Percentiles rank a stretch among this genome's conserved stretches.
phyloP scores from a whole-genome alignment of 2,888 invertebrate species.

The Carterocephalus palaemon region DNA sequence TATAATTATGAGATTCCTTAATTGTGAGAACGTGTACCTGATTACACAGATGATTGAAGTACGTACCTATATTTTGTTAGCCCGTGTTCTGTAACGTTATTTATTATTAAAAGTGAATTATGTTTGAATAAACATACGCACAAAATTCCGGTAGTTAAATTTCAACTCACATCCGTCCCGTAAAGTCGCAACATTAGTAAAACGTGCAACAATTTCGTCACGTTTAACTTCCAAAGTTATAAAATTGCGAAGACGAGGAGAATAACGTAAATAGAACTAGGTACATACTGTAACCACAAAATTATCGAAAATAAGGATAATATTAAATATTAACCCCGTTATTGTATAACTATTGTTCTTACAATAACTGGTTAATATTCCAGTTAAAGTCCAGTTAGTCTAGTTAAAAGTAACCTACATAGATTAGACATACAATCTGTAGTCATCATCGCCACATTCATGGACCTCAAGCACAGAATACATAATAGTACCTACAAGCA shows the following conservation, averaged over 20 bases:
- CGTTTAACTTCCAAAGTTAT: conserved; percentile 60
- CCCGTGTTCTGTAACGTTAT: conserved; percentile 28
- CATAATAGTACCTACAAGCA: too few relatives aligned
- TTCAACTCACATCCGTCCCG: conserved; percentile 31
- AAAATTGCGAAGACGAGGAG: conserved; percentile 56
- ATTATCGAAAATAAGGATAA: too few relatives aligned
- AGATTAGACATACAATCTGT: too few relatives aligned
- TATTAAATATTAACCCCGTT: too few relatives aligned
- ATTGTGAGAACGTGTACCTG: conserved; percentile 20
- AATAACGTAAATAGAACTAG: conserved; percentile 61
- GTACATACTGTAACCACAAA: conserved; percentile 51
- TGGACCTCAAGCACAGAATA: too few relatives aligned
- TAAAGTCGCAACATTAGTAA: conserved; percentile 45
- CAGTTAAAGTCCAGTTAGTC: too few relatives aligned
- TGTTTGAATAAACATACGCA: conserved; percentile 23
- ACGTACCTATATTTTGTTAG: conserved; percentile 21
- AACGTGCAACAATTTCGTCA: conserved; percentile 52
- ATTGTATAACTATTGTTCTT: too few relatives aligned
- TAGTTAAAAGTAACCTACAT: too few relatives aligned
- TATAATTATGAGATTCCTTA: too few relatives aligned
- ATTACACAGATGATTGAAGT: conserved; percentile 10
- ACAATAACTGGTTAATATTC: too few relatives aligned
- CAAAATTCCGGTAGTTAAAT: conserved; percentile 25
- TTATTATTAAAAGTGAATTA: conserved; percentile 17
- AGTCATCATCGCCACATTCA: too few relatives aligned